Conservation (phyloP, 2,113 vertebrate species). For the Cyrtonyx montezumae region DNA sequence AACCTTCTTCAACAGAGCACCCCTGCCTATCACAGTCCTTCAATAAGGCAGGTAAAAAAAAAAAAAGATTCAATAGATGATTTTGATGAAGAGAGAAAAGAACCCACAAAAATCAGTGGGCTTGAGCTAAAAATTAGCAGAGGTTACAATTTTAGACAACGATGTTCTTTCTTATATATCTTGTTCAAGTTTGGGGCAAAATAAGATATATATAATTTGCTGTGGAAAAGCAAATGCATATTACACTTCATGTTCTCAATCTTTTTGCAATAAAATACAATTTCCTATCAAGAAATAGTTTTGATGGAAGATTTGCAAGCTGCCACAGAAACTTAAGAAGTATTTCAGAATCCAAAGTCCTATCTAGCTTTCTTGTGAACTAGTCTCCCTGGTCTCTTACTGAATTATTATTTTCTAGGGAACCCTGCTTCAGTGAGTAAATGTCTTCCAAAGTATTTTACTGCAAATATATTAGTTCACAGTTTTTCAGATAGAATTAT, state of each 20-base stretch:
- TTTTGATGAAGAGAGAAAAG: neutral
- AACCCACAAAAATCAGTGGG: neutral
- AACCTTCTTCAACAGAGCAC: neutral
- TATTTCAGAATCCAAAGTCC: neutral
- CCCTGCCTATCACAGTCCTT: neutral
- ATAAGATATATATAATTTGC: no score
- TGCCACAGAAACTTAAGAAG: neutral
- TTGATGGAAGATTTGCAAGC: slow-evolving; percentile 22
- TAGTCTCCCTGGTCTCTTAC: slow-evolving; percentile 20
- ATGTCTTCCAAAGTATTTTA: slow-evolving; percentile 53
- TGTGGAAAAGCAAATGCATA: neutral
- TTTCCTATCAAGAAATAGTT: slow-evolving; percentile 4
- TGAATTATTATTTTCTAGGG: slow-evolving; percentile 39
- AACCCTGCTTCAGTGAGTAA: slow-evolving; percentile 23
- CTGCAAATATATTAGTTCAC: slow-evolving; percentile 43
- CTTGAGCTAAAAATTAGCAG: neutral
- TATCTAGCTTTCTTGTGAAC: slow-evolving; percentile 11
- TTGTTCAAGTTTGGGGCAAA: no score
- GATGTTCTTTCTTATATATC: neutral
- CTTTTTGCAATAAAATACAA: slow-evolving; percentile 7
- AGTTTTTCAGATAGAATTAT: slow-evolving; percentile 44
- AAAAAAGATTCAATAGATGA: neutral
- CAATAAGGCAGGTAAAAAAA: neutral
- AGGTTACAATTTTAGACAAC: neutral
- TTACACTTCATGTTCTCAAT: neutral